These are phyloP conservation scores for Ditula angustiorana DNA, from an alignment of 2,888 invertebrate species.

Conservation along the genomic window DNA sequence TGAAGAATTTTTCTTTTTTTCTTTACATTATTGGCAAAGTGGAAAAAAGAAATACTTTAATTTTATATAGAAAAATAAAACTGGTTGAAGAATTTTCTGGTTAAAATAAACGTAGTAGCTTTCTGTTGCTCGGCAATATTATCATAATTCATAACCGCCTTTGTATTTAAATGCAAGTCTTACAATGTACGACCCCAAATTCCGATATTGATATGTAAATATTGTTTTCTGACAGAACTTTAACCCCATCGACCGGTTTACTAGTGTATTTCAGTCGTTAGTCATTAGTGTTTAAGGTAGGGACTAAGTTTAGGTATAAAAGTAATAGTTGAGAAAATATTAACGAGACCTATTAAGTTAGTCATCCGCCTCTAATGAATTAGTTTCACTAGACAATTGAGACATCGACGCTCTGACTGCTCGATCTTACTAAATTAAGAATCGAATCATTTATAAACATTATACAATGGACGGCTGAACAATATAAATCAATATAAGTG, in stretches of 20 bases:
- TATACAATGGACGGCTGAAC: slow-evolving; percentile 34
- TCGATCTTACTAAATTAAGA: slow-evolving; percentile 35
- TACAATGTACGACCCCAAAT: slow-evolving; percentile 22
- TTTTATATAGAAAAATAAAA: background rate
- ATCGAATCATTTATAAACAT: slow-evolving; percentile 37
- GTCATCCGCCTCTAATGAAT: slow-evolving; percentile 26
- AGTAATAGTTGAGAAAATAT: slow-evolving; percentile 1
- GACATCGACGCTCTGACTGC: slow-evolving; percentile 20
- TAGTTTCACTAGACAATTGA: slow-evolving; percentile 28
- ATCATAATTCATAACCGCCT: slow-evolving; percentile 11
- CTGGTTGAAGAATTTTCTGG: background rate
- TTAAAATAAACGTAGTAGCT: background rate
- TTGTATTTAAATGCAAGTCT: slow-evolving; percentile 31
- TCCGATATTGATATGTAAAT: slow-evolving; percentile 11
- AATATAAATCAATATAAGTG: slow-evolving; percentile 39
- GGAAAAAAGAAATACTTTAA: background rate
- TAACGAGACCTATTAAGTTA: slow-evolving; percentile 21
- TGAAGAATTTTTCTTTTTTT: no score
- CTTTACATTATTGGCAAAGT: background rate
- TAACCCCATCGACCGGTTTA: background rate
- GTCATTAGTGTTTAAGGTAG: background rate
- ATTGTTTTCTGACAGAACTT: background rate
- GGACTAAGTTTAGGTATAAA: background rate
- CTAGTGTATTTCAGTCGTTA: background rate
- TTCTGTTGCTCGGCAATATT: background rate